Base-by-base conservation (phyloP, 2,113 vertebrate genomes). In the Panthera tigris region DNA sequence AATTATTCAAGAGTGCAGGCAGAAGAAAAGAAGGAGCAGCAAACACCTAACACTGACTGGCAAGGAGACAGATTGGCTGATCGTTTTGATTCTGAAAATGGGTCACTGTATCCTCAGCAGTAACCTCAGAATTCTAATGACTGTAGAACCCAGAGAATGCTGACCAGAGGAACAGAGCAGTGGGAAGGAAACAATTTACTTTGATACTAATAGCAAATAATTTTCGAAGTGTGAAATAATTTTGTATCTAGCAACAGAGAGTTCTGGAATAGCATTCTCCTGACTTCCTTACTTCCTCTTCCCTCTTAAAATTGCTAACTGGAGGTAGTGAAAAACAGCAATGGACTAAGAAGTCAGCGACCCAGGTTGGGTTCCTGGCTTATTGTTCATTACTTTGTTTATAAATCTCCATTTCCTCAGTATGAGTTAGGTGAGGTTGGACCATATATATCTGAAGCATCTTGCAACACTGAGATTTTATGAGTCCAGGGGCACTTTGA, bases 81-180 rank as follows among this genome's bases (percentile, higher is more conserved):
- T 97, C 94, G 66, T 88, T 96, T 61, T 90, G 83, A 97, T 94
- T 94, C 96, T 94, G 98, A 97, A 98, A 97, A 63, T 88, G 57
- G 98, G 97, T 96, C 97, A 96, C 94, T 36, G 97, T 95, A 83
- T 87, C 90, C 74, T 96, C 74, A 39, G 83, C 82, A 76, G 96
- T 95, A 80, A 97, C 92, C 83, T 95, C 11, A 1, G 96, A 95
- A 96, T 97, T 97, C 92, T 81, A 96, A 95, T 25, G 83, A 87
- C 80, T 25, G 45, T 7, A 69, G 65, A 84, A 87, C 39, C 48
- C 71, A 83, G 14, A 96, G 74, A 81, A 66, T 4, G 23, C 92
- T 31, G 57, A 52, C 48, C 33, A 81, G 81, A 71, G 6, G 11
- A 79, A 78, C 61, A 61, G 31, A 48, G 25, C 71, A 45, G 13